Base-by-base conservation (phyloP, 2,888 invertebrate species). In the Agapostemon virescens region DNA sequence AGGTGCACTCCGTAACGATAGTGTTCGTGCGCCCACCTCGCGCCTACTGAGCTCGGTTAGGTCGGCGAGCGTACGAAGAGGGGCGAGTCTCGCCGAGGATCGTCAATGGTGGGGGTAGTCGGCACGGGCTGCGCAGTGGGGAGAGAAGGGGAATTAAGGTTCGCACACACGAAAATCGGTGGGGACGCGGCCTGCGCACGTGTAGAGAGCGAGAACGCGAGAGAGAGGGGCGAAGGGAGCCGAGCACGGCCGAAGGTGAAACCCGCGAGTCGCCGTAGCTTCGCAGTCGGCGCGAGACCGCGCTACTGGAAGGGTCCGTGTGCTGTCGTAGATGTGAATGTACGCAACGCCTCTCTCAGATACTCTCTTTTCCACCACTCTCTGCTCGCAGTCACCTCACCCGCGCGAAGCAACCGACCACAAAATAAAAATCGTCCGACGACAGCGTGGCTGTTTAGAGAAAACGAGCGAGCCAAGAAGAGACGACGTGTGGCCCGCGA, bases 261-360 rank as follows among this genome's bases (percentile, higher is more conserved):
- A 85, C 87, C 81, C 82, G 84, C 85, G 79, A 85, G 85, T 76
- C 84, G 87, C 74, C 83, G 81, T 77, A 77, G 88, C 82, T 88
- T 90, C 89, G 88, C 92, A 92, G 92, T 92, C 91, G 90, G 92
- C 92, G 92, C 92, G 91, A 90, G 91, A 91, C 91, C 90, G 92
- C 92, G 92, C 92, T 92, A 91, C 89, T 89, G 91, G 86, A 87
- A 90, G 88, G 86, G 86, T 89, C 88, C 87, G 70, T 82, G 85
- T 84, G 82, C 83, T 77, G 77, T 75, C 74, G 83, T 79, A 81
- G 80, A 79, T 84, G 82, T 84, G 79, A 74, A 73, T 83, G 81
- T 81, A 81, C 80, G 77, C 81, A 81, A 82, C 85, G 84, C 77
- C 45, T 72, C 74, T 80, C 74, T 79, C 67, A 77, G 68, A 83